phyloP scores from a whole-genome alignment of 2,797 vertebrate genomes.

The Botia kubotai region DNA sequence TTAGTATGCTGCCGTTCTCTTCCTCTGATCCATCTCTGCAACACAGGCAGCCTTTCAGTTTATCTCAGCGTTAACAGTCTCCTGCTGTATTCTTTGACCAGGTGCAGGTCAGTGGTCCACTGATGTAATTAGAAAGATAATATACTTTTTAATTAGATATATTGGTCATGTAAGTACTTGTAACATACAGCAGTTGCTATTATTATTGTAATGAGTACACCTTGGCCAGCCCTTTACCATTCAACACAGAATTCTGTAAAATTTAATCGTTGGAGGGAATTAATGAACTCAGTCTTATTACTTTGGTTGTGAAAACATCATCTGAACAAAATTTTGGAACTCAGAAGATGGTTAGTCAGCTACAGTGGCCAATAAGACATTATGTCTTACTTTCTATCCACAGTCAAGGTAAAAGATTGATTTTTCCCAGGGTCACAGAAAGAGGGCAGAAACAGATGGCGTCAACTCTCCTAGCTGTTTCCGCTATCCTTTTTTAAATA shows the following conservation, averaged over 20 bases:
- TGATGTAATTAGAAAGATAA: not conserved
- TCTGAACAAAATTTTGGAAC: too few relatives aligned
- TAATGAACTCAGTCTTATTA: too few relatives aligned
- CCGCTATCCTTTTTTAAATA: too few relatives aligned
- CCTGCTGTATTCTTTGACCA: constrained; percentile 39
- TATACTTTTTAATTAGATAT: not conserved
- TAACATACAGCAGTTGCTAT: not conserved
- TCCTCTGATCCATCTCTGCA: constrained; percentile 48
- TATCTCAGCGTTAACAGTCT: constrained; percentile 45
- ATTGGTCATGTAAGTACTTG: not conserved
- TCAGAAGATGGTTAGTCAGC: too few relatives aligned
- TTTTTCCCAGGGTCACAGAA: constrained; percentile 31
- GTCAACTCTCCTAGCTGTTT: not conserved
- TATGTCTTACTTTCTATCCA: not conserved
- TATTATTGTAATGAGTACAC: not conserved
- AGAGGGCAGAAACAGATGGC: constrained; percentile 47
- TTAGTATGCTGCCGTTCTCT: constrained; percentile 52
- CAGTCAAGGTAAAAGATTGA: not conserved
- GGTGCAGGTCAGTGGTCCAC: constrained; percentile 34
- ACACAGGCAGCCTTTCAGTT: constrained; percentile 55
- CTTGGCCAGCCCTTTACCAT: not conserved
- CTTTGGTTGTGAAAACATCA: too few relatives aligned
- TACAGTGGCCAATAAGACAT: too few relatives aligned
- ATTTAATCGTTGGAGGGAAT: too few relatives aligned
- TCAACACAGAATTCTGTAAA: too few relatives aligned